phyloP scores from a whole-genome alignment of 2,113 vertebrate species.

The Elephas maximus region DNA sequence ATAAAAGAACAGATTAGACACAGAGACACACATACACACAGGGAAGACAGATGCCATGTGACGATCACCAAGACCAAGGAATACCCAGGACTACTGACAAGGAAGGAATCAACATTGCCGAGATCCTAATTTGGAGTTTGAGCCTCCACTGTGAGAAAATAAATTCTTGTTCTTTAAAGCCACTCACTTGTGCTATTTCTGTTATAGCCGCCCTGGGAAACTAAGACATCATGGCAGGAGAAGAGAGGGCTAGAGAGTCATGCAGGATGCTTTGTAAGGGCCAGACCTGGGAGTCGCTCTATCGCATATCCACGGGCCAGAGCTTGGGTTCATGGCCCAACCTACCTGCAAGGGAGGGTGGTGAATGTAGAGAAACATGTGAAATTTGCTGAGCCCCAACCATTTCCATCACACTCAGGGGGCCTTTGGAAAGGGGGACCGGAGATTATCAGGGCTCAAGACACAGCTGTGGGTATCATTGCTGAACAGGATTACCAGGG shows the following conservation, averaged over 20 bases:
- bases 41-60: too few relatives aligned
- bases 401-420: accelerated
- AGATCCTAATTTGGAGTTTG: too few relatives aligned
- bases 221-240: background rate
- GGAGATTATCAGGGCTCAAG: background rate
- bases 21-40: too few relatives aligned
- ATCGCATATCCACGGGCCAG: accelerated
- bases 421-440: background rate
- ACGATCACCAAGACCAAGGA: too few relatives aligned
- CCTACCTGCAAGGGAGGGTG: background rate
- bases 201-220: too few relatives aligned
- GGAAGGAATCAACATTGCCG: too few relatives aligned
- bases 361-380: accelerated
- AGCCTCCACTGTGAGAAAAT: too few relatives aligned
- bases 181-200: too few relatives aligned
- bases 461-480: background rate
- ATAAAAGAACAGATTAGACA: too few relatives aligned
- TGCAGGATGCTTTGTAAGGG: background rate
- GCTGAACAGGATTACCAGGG: background rate
- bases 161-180: too few relatives aligned
- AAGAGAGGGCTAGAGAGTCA: background rate
- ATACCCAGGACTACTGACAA: too few relatives aligned
- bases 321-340: accelerated
- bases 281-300: accelerated
- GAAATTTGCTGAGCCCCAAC: accelerated